These are phyloP conservation scores for Anguilla marmorata DNA, from an alignment of 2,797 vertebrate species.

Conservation along the genomic window DNA sequence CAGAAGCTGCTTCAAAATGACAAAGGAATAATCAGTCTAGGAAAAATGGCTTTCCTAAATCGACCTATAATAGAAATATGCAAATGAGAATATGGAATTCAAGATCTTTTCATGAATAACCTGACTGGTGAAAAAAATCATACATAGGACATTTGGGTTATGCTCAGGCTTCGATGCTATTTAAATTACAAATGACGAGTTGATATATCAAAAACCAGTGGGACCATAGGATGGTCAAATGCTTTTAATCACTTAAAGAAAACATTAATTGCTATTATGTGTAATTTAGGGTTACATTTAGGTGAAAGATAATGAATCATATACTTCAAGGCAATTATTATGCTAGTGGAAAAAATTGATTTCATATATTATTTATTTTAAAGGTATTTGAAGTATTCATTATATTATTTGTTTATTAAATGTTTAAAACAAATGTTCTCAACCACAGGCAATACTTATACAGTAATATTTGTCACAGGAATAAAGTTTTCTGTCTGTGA, in stretches of 20 bases:
- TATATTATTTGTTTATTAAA: neutral
- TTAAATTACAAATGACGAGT: neutral
- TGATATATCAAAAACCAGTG: neutral
- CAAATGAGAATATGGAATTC: too few relatives aligned
- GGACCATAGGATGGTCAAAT: neutral
- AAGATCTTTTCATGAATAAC: too few relatives aligned
- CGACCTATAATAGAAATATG: too few relatives aligned
- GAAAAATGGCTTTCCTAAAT: too few relatives aligned
- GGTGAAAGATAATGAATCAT: neutral
- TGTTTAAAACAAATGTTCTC: neutral
- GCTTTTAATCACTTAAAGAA: neutral
- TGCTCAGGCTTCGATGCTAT: too few relatives aligned
- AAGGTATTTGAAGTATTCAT: too few relatives aligned
- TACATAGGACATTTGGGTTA: too few relatives aligned
- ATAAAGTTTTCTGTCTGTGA: neutral
- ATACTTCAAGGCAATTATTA: neutral
- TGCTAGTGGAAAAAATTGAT: neutral
- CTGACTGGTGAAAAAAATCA: too few relatives aligned
- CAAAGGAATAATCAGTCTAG: too few relatives aligned
- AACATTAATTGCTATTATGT: neutral
- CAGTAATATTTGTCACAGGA: neutral
- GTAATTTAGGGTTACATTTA: neutral
- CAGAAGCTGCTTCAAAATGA: too few relatives aligned
- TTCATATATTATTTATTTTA: neutral
- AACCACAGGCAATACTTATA: too few relatives aligned